Conservation (phyloP, 1,140 invertebrate species). For the Dreissena rostriformis region DNA sequence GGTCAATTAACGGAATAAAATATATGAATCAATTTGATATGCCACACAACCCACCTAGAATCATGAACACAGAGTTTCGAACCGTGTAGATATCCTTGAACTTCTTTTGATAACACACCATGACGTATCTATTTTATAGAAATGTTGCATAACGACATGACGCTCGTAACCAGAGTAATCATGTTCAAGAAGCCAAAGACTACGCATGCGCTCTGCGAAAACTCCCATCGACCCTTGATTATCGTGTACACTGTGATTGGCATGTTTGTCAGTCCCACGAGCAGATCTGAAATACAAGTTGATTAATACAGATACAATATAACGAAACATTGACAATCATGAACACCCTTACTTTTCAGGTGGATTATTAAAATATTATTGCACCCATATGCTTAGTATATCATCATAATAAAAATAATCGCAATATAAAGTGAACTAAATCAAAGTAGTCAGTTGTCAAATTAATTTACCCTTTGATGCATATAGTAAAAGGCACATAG, state of each 20-base stretch:
- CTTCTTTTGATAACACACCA: conserved; percentile 45
- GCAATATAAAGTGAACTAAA: too few species aligned
- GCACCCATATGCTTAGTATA: conserved; percentile 12
- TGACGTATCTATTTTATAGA: conserved; percentile 59
- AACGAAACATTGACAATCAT: too few species aligned
- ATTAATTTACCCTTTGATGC: too few species aligned
- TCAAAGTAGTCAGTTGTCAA: too few species aligned
- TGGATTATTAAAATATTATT: too few species aligned
- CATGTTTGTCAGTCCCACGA: conserved; percentile 58
- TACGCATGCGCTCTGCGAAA: conserved; percentile 35
- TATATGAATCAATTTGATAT: too few species aligned
- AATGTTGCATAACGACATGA: conserved; percentile 60
- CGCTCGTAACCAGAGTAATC: conserved; percentile 59
- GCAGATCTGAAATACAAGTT: conserved; percentile 45
- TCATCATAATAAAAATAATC: too few species aligned
- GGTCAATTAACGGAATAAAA: not conserved
- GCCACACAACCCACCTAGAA: conserved; percentile 43
- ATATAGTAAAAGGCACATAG: too few species aligned
- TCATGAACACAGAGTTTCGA: conserved; percentile 44
- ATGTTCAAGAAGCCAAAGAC: conserved; percentile 59
- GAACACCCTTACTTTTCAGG: too few species aligned
- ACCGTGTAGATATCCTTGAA: conserved; percentile 55
- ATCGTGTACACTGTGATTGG: conserved; percentile 56
- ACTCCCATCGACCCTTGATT: conserved; percentile 44
- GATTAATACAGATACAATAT: too few species aligned